A percentile compares a stretch with the other conserved stretches of the same genome.
Evolutionary conservation across 2,888 invertebrate genomes (phyloP).

Genomic region (Axea sp.): DNA sequence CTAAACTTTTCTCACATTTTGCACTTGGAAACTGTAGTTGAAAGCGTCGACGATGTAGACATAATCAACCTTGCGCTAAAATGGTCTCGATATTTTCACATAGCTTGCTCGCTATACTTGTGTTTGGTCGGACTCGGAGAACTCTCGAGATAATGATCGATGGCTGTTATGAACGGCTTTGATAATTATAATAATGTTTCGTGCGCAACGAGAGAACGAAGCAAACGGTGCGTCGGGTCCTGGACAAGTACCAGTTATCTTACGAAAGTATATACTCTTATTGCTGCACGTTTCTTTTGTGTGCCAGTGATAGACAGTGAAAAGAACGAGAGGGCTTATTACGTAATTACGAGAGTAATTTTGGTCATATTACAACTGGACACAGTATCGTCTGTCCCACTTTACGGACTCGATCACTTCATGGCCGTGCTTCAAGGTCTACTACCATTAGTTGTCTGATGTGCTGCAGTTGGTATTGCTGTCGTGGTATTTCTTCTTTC

Average conservation of each 20-base stretch:
- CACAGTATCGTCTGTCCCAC: constrained; percentile 63
- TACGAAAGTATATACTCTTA: constrained; percentile 70
- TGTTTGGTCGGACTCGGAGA: constrained; percentile 62
- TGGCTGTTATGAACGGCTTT: constrained; percentile 67
- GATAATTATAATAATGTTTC: constrained; percentile 76
- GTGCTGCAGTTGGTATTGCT: constrained; percentile 28
- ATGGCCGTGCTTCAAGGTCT: constrained; percentile 51
- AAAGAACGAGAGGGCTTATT: constrained; percentile 72
- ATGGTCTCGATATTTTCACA: constrained; percentile 71
- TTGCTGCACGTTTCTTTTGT: constrained; percentile 69
- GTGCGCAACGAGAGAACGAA: constrained; percentile 51
- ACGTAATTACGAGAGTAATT: constrained; percentile 76
- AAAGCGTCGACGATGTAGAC: constrained; percentile 67
- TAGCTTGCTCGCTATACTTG: constrained; percentile 66
- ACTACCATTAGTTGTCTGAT: constrained; percentile 43
- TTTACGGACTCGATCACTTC: constrained; percentile 43
- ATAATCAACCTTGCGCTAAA: constrained; percentile 69
- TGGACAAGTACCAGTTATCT: constrained; percentile 62
- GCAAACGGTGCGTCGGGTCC: constrained; percentile 53
- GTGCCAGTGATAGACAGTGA: constrained; percentile 62
- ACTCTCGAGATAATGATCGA: constrained; percentile 65
- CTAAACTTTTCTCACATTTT: constrained; percentile 43
- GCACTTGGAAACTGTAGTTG: constrained; percentile 43
- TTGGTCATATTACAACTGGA: constrained; percentile 70
- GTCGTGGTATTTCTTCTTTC: constrained; percentile 2